These are phyloP conservation scores for Oryzaephilus surinamensis DNA, from an alignment of 1,140 invertebrate genomes.

Conservation along the genomic window DNA sequence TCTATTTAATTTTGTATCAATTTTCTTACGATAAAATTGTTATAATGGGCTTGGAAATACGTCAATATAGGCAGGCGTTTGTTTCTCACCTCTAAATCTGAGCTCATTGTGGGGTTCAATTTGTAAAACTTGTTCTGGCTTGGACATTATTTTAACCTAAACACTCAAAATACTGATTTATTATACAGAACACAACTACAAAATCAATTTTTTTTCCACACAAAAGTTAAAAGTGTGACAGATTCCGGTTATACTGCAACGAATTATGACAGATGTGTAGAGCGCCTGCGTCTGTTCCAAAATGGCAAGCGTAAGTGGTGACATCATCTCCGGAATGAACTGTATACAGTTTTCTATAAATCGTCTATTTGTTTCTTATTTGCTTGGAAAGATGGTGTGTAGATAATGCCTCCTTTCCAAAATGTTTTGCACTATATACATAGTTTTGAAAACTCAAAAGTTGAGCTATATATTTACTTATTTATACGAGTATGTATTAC, in stretches of 20 bases:
- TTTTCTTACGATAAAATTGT: too few relatives aligned
- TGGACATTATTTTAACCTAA: slow-evolving; percentile 28
- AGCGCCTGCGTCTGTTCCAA: slow-evolving; percentile 17
- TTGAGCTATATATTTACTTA: too few relatives aligned
- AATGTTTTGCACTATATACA: too few relatives aligned
- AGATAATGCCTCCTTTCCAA: too few relatives aligned
- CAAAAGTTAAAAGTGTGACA: slow-evolving; percentile 21
- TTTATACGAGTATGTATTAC: too few relatives aligned
- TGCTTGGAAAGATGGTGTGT: too few relatives aligned
- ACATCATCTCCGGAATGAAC: slow-evolving; percentile 11
- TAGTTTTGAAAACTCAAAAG: too few relatives aligned
- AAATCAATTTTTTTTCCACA: slow-evolving; percentile 21
- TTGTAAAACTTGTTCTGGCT: slow-evolving; percentile 52
- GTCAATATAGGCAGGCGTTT: not conserved
- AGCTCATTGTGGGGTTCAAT: slow-evolving; percentile 63
- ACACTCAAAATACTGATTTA: slow-evolving; percentile 21
- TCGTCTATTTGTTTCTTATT: too few relatives aligned
- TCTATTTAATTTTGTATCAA: too few relatives aligned
- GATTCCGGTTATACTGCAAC: slow-evolving; percentile 31
- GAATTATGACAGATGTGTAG: slow-evolving; percentile 24
- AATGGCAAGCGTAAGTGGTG: slow-evolving; percentile 6
- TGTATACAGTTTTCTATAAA: too few relatives aligned
- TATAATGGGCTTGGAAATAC: too few relatives aligned
- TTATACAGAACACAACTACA: slow-evolving; percentile 20
- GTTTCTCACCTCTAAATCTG: slow-evolving; percentile 57